Base-by-base conservation (phyloP, 1,140 invertebrate species). In the Drosophila orena region DNA sequence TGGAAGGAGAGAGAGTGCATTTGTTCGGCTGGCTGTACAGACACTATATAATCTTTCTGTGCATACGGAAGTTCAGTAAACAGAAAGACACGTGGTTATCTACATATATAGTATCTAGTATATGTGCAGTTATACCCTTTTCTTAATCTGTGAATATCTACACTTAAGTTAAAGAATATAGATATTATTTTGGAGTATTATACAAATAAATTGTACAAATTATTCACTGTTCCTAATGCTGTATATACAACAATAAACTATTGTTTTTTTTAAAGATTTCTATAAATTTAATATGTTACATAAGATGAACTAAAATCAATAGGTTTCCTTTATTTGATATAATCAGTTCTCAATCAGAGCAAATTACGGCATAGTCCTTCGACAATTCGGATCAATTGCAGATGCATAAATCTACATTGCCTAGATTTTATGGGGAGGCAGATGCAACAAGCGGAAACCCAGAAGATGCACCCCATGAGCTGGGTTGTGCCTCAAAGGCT, bases 361-460 rank as follows among this genome's bases (percentile, higher is more conserved):
- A 20, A 17, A 12, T 15, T 11, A 50, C 5, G 27, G 17, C 34
- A 30, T 15, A 27, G 46, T 34, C n/a, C 7, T 34, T 52, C 4
- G 17, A 12, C 12, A 22, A n/a, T n/a, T 11, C 30, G 70, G 35
- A 70, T 70, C 68, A 71, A 71, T 40, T 56, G 42, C 20, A 49
- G 27, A 71, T 57, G 43, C 64, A 70, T 71, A 71, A 70, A 70
- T 71, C 57, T 49, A 35, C 66, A 56, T 70, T 70, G 50, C 30
- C 35, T 56, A 17, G 22, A 70, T 11, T 69, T 20, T 47, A 57
- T 37, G 35, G n/a, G 53, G 49, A 37, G 42, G 14, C 35, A 46
- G 14, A 24, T 5, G 30, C 61, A 56, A 40, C 30, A 20, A 7
- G 40, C 12, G 22, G 15, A 43, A 56, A 15, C 10, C 22, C 15